These are phyloP conservation scores for Diabrotica undecimpunctata DNA, from an alignment of 1,140 invertebrate genomes.

Conservation along the genomic window DNA sequence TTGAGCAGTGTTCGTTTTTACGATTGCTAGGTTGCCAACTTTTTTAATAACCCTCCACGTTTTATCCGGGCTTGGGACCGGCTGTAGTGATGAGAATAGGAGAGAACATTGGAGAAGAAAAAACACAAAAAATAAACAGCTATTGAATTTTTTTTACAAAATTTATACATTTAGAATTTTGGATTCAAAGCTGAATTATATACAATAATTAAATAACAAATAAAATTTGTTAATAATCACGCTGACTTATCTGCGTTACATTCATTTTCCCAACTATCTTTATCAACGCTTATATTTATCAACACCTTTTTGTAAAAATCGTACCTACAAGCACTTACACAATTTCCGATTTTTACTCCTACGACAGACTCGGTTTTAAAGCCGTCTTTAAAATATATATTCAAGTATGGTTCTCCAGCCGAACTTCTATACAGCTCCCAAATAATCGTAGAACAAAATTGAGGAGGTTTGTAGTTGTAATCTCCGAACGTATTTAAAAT, in stretches of 20 bases:
- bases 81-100: no score
- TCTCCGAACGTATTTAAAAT: constrained; percentile 68
- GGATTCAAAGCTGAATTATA: no score
- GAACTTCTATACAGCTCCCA: constrained; percentile 58
- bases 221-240: no score
- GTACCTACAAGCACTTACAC: constrained; percentile 55
- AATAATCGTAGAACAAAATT: constrained; percentile 67
- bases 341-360: constrained; percentile 56
- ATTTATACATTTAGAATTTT: no score
- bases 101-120: no score
- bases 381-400: constrained; percentile 62
- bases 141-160: no score
- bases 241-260: constrained; percentile 5
- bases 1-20: no score
- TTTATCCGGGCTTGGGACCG: no score
- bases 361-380: constrained; percentile 45
- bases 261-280: constrained; percentile 26
- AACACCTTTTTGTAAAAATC: constrained; percentile 49
- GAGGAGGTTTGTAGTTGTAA: constrained; percentile 68
- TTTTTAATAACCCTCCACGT: no score
- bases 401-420: constrained; percentile 37
- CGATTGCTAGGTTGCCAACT: no score
- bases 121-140: no score
- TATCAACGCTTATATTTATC: constrained; percentile 24
- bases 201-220: no score